These are phyloP conservation scores for Acrossocheilus wenchowensis DNA, from an alignment of 2,797 vertebrate genomes.

Conservation along the genomic window DNA sequence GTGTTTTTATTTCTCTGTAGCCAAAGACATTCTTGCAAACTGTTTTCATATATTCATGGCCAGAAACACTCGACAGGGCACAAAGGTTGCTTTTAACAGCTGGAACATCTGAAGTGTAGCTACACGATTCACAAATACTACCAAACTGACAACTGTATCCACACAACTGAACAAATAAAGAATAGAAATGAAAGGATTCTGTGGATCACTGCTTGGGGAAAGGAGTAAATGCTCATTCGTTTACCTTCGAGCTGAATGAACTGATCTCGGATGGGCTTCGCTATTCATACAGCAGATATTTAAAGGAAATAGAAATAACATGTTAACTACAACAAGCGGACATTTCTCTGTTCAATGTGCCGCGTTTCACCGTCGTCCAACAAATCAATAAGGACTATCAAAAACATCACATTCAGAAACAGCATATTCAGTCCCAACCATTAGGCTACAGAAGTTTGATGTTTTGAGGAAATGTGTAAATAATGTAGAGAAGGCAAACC, in stretches of 20 bases:
- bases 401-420: neutral
- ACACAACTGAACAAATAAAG: neutral
- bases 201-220: neutral
- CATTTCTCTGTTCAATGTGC: neutral
- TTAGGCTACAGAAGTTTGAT: constrained; percentile 53
- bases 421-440: constrained; percentile 33
- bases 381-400: neutral
- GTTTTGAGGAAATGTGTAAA: constrained; percentile 75
- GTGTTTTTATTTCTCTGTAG: constrained; percentile 60
- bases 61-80: neutral
- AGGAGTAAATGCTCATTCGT: neutral
- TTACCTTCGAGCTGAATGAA: neutral
- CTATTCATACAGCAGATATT: neutral
- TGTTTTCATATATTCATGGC: neutral
- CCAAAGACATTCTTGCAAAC: constrained; percentile 71
- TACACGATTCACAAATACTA: neutral
- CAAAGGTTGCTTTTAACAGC: neutral
- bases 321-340: neutral
- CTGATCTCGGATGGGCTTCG: neutral
- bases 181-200: neutral
- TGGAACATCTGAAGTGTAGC: neutral
- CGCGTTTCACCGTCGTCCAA: neutral
- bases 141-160: neutral
- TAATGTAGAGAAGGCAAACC: constrained; percentile 73
- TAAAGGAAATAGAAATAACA: neutral